These are phyloP conservation scores for Epsilonema sp. DNA, from an alignment of 2,888 invertebrate species.

Conservation along the genomic window DNA sequence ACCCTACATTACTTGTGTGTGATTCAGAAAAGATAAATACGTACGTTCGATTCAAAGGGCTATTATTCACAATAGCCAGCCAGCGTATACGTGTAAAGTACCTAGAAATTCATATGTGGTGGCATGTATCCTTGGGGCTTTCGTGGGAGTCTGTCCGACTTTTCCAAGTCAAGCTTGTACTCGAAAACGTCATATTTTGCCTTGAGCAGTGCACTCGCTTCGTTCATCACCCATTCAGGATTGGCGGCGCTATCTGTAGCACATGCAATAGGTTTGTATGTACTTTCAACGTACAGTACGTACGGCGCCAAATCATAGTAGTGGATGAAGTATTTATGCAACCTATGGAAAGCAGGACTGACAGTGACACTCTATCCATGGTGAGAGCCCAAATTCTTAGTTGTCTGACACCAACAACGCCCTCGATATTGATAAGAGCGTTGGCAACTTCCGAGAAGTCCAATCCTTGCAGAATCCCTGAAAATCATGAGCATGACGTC, in stretches of 20 bases:
- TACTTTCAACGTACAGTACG: too few relatives aligned
- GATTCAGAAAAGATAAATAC: too few relatives aligned
- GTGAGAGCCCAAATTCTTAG: constrained; percentile 86
- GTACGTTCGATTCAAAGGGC: too few relatives aligned
- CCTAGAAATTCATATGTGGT: too few relatives aligned
- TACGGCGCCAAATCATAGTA: too few relatives aligned
- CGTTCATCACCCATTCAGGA: constrained; percentile 1
- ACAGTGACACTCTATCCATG: constrained; percentile 72
- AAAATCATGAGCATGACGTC: constrained; percentile 28
- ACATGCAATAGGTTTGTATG: background rate
- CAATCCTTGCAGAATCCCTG: constrained; percentile 39
- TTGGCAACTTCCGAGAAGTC: constrained; percentile 51
- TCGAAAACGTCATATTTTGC: constrained; percentile 7
- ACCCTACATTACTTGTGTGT: too few relatives aligned
- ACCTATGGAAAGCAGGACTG: constrained; percentile 82
- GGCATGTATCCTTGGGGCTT: too few relatives aligned
- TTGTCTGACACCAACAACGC: constrained; percentile 75
- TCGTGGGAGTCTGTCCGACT: too few relatives aligned
- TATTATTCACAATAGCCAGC: too few relatives aligned
- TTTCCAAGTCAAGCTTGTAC: constrained; percentile 1
- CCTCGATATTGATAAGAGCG: constrained; percentile 58
- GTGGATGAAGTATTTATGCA: too few relatives aligned
- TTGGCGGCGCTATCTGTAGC: background rate
- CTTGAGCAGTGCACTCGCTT: constrained; percentile 2
- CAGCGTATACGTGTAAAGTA: too few relatives aligned